Conservation (phyloP, 2,888 invertebrate genomes). For the Phengaris alcon region DNA sequence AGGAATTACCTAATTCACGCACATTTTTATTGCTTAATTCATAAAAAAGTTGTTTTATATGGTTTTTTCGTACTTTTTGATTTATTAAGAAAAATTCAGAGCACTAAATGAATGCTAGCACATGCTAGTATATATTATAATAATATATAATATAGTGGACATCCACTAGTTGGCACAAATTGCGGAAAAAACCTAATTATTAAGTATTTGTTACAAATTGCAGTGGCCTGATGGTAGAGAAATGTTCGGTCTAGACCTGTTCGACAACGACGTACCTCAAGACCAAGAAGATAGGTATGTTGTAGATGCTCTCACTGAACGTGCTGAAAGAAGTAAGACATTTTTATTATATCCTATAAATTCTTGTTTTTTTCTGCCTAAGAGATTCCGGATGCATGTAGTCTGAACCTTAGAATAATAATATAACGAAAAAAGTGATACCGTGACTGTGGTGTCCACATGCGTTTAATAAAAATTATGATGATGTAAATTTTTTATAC, state of each 20-base stretch:
- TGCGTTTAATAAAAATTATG: too few relatives aligned
- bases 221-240: constrained; percentile 65
- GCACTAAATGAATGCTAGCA: neutral
- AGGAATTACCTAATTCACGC: neutral
- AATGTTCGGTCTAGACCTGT: constrained; percentile 63
- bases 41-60: neutral
- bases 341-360: neutral
- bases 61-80: too few relatives aligned
- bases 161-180: neutral
- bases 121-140: neutral
- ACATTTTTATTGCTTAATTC: neutral
- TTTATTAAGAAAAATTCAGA: too few relatives aligned
- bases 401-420: too few relatives aligned
- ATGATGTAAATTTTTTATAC: too few relatives aligned
- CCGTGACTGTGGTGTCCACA: too few relatives aligned
- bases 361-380: neutral
- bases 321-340: constrained; percentile 60
- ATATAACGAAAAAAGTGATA: too few relatives aligned
- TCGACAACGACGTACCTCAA: constrained; percentile 60
- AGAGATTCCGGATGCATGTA: too few relatives aligned
- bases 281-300: constrained; percentile 61
- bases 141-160: too few relatives aligned
- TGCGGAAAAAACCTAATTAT: neutral
- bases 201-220: constrained; percentile 35
- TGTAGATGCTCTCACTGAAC: constrained; percentile 66